phyloP scores from a whole-genome alignment of 2,113 vertebrate genomes.

The Terrapene triunguis region DNA sequence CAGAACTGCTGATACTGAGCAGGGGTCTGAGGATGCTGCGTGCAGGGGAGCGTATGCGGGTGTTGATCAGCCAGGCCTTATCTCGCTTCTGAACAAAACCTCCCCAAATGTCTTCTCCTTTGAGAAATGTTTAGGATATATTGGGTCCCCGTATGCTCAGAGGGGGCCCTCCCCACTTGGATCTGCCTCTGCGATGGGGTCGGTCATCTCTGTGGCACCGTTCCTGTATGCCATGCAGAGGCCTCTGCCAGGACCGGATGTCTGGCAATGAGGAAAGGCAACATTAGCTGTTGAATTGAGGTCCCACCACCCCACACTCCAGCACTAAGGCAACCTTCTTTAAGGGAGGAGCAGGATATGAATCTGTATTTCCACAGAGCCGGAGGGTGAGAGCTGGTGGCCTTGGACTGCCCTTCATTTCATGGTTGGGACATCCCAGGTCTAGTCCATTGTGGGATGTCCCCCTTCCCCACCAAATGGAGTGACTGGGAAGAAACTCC shows the following conservation, averaged over 20 bases:
- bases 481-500: background rate
- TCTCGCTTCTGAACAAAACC: too few relatives aligned
- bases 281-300: background rate
- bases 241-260: background rate
- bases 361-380: background rate
- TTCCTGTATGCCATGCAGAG: background rate
- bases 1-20: background rate
- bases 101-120: background rate
- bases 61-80: background rate
- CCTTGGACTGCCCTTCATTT: background rate
- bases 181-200: background rate
- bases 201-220: background rate
- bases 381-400: background rate
- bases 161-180: background rate
- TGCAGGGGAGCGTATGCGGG: too few relatives aligned
- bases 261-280: background rate
- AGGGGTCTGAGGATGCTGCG: background rate
- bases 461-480: background rate
- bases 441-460: background rate
- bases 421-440: fast-evolving
- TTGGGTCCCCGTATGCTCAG: background rate
- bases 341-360: background rate
- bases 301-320: background rate
- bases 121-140: background rate
- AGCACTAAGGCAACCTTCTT: background rate